Evolutionary conservation across 2,888 invertebrate genomes (phyloP).

Genomic region (Galerucella calmariensis): DNA sequence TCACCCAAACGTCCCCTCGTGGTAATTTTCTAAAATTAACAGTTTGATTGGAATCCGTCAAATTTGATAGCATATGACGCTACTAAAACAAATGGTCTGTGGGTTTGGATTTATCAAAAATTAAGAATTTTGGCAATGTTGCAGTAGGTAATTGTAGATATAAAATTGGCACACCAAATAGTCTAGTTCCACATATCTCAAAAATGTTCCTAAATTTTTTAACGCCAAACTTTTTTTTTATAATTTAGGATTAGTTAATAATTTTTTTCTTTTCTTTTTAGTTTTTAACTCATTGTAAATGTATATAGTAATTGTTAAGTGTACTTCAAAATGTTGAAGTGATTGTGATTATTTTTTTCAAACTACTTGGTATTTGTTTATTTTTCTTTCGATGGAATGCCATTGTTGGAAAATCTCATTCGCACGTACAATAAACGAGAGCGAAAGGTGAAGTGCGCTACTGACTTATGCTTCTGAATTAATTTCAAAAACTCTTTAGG

Average conservation of each 20-base stretch:
- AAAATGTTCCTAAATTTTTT: slow-evolving; percentile 20
- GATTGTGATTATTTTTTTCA: slow-evolving; percentile 39
- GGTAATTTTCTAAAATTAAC: too few relatives aligned
- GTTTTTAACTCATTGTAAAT: slow-evolving; percentile 37
- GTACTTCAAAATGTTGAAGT: slow-evolving; percentile 31
- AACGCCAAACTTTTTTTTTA: slow-evolving; percentile 20
- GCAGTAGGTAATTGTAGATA: too few relatives aligned
- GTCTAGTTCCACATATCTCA: neutral
- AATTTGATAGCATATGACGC: too few relatives aligned
- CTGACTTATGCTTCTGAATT: slow-evolving; percentile 3
- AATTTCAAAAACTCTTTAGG: neutral
- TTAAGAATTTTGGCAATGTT: too few relatives aligned
- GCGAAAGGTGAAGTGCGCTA: neutral
- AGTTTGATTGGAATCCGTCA: too few relatives aligned
- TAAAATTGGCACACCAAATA: too few relatives aligned
- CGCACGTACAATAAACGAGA: neutral
- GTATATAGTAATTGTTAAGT: slow-evolving; percentile 30
- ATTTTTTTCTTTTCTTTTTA: slow-evolving; percentile 25
- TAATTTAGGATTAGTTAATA: slow-evolving; percentile 25
- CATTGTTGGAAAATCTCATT: neutral
- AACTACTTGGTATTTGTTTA: slow-evolving; percentile 2
- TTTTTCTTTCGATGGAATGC: slow-evolving; percentile 7
- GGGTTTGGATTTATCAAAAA: too few relatives aligned
- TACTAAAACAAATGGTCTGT: too few relatives aligned
- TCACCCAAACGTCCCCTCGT: too few relatives aligned